phyloP scores from a whole-genome alignment of 2,113 vertebrate species.

The Engraulis encrasicolus region DNA sequence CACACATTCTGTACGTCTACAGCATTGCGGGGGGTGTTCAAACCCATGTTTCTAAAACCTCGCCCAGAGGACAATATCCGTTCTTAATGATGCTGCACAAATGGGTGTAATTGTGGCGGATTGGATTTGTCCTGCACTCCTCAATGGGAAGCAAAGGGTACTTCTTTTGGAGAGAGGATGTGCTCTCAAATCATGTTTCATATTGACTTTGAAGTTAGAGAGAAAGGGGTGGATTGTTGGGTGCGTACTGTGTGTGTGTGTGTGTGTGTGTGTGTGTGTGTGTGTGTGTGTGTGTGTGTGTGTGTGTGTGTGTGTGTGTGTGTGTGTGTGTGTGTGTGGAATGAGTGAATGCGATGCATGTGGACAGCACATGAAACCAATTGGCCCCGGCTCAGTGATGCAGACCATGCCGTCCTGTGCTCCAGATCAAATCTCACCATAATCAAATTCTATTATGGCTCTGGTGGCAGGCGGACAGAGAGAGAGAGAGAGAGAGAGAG shows the following conservation, averaged over 20 bases:
- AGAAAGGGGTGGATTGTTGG: not conserved
- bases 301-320: too few relatives aligned
- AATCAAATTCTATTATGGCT: slow-evolving; percentile 20
- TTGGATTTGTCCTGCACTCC: not conserved
- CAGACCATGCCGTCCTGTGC: slow-evolving; percentile 16
- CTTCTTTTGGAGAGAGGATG: slow-evolving; percentile 9
- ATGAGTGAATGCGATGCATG: slow-evolving; percentile 12
- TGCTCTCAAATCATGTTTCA: not conserved
- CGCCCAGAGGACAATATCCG: not conserved
- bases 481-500: not conserved
- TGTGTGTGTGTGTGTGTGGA: too few relatives aligned
- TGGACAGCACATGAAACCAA: slow-evolving; percentile 20
- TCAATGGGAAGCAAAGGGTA: not conserved
- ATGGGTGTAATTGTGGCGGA: not conserved
- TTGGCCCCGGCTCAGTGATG: slow-evolving; percentile 14
- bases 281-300: too few relatives aligned
- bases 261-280: too few relatives aligned
- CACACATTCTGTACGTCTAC: not conserved
- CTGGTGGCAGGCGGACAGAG: slow-evolving; percentile 8
- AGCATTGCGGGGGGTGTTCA: not conserved
- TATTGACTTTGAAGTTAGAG: slow-evolving; percentile 13
- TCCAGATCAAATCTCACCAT: slow-evolving; percentile 11
- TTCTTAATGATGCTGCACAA: not conserved
- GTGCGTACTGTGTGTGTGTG: too few relatives aligned
- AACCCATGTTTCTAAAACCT: not conserved